Evolutionary conservation across 2,113 vertebrate species (phyloP).

Genomic region (Leuciscus idus): DNA sequence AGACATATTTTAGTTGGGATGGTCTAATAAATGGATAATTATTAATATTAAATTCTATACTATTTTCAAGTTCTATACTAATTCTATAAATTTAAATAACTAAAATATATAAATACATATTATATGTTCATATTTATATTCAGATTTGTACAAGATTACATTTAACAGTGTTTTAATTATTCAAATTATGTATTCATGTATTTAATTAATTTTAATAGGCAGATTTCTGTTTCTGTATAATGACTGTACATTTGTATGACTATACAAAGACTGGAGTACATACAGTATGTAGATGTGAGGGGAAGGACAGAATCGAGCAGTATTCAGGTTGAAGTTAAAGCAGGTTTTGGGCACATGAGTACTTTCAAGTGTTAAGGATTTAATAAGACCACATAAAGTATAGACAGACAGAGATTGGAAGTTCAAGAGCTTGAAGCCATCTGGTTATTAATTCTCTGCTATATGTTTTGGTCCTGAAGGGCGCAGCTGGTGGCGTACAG

Average conservation of each 20-base stretch:
- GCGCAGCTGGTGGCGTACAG: not conserved
- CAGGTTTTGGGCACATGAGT: not conserved
- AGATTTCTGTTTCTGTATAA: not conserved
- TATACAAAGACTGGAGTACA: not conserved
- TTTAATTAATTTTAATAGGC: not conserved
- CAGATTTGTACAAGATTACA: not conserved
- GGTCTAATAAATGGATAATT: not conserved
- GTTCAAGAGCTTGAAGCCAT: slow-evolving; percentile 3
- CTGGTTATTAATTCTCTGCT: not conserved
- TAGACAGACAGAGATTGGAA: not conserved
- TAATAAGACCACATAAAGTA: not conserved
- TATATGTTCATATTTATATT: too few relatives aligned
- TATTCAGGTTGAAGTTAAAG: not conserved
- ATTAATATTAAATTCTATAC: not conserved
- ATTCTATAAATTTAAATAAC: not conserved
- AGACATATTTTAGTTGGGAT: not conserved
- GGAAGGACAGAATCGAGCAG: not conserved
- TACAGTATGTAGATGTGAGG: not conserved
- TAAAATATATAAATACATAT: not conserved
- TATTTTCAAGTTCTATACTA: not conserved
- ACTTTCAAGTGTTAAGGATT: not conserved
- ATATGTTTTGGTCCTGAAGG: not conserved
- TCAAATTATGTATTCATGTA: not conserved
- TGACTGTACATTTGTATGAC: not conserved
- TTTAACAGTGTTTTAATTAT: not conserved